A percentile compares a stretch with the other conserved stretches of the same genome.
These are phyloP conservation scores for Leptinotarsa defecta DNA, from an alignment of 1,140 invertebrate species.

Conservation along the genomic window DNA sequence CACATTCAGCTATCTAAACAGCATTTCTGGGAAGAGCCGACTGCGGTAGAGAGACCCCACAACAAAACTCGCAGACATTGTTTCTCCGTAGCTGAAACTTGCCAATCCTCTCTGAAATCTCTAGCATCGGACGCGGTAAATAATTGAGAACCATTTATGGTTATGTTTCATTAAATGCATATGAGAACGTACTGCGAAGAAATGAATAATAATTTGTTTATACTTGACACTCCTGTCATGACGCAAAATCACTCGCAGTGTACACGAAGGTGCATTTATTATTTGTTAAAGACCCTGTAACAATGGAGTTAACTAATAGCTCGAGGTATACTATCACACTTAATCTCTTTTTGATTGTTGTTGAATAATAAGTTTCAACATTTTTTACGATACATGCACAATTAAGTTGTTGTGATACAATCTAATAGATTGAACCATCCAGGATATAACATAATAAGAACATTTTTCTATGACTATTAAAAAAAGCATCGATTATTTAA, in stretches of 20 bases:
- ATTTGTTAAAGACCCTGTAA: no score
- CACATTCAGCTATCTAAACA: background rate
- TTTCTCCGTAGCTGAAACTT: background rate
- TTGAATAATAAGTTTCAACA: no score
- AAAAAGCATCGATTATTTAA: no score
- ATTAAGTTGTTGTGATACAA: no score
- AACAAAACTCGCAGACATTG: background rate
- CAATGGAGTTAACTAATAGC: no score
- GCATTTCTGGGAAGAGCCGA: background rate
- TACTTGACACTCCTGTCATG: conserved; percentile 4
- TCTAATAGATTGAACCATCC: no score
- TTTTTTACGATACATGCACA: no score
- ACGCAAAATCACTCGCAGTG: background rate
- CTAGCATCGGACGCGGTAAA: background rate
- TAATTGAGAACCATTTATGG: background rate
- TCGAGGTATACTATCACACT: no score
- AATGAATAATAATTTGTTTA: background rate
- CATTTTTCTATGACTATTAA: no score
- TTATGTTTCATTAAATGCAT: conserved; percentile 3
- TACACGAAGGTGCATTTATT: no score
- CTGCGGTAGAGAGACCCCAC: background rate
- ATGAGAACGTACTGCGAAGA: background rate
- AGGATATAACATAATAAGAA: no score
- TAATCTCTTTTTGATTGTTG: no score
- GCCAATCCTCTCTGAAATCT: conserved; percentile 1